Percentiles rank a stretch among this genome's conserved stretches.
Evolutionary conservation across 1,140 invertebrate species (phyloP).

Genomic region (Lucilia sericata): DNA sequence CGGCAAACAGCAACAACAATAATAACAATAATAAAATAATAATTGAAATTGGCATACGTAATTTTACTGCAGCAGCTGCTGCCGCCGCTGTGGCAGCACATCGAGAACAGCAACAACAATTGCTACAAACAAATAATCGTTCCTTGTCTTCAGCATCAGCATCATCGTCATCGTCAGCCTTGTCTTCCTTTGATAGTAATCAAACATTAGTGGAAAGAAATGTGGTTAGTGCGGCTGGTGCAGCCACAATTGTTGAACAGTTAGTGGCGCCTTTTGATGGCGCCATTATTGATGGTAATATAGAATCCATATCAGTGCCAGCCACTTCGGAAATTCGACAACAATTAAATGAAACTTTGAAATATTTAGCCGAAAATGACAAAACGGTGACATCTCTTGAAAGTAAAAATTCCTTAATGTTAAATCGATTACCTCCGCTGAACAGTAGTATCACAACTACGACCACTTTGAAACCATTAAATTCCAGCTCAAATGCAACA

Average conservation of each 20-base stretch:
- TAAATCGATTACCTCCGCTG: conserved; percentile 13
- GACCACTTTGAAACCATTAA: not conserved
- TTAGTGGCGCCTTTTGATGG: conserved; percentile 55
- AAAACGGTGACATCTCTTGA: conserved; percentile 25
- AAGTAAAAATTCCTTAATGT: conserved; percentile 24
- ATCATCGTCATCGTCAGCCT: not conserved
- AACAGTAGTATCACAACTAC: not conserved
- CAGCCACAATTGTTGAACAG: conserved; percentile 51
- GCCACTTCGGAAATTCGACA: conserved; percentile 49
- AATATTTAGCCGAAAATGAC: conserved; percentile 39
- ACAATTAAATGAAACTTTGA: conserved; percentile 44
- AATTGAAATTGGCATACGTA: conserved; percentile 60
- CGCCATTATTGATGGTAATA: conserved; percentile 55
- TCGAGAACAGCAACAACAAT: not conserved
- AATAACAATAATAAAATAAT: conserved; percentile 61
- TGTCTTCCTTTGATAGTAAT: conserved; percentile 34
- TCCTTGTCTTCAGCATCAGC: conserved; percentile 38
- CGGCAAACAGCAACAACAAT: conserved; percentile 38
- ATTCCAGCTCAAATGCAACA: not conserved
- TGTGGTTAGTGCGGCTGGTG: not conserved
- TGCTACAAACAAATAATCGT: conserved; percentile 45
- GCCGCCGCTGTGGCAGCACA: not conserved
- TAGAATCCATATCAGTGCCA: conserved; percentile 65
- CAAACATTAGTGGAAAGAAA: not conserved
- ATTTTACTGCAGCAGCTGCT: conserved; percentile 28